A percentile compares a stretch with the other conserved stretches of the same genome.
These are phyloP conservation scores for Ridgeia piscesae DNA, from an alignment of 1,140 invertebrate genomes.

Conservation along the genomic window DNA sequence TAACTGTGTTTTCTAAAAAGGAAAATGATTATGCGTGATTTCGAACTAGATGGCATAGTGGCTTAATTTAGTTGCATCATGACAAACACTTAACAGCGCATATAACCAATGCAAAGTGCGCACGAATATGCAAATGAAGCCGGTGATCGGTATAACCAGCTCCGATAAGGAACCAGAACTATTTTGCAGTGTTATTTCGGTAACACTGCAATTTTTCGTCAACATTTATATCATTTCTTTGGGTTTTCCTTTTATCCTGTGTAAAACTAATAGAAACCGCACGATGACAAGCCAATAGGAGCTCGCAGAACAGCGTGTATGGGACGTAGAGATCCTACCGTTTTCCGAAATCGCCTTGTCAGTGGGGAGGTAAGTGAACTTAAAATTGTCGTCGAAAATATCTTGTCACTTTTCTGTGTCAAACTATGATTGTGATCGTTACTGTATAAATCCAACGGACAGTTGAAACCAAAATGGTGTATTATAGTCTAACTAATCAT, in stretches of 20 bases:
- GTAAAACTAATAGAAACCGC: neutral
- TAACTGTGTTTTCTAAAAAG: neutral
- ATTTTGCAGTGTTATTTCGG: conserved; percentile 16
- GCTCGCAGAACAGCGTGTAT: conserved; percentile 18
- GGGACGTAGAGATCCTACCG: conserved; percentile 9
- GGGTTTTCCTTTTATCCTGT: neutral
- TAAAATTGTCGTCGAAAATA: neutral
- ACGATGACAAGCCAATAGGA: neutral
- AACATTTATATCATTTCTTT: neutral
- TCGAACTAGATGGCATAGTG: neutral
- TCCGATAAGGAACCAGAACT: conserved; percentile 12
- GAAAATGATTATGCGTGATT: neutral
- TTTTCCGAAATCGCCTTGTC: conserved; percentile 20
- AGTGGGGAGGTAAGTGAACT: conserved; percentile 24
- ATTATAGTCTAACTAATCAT: neutral
- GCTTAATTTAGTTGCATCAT: neutral
- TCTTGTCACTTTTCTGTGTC: neutral
- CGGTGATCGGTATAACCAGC: neutral
- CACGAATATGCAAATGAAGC: neutral
- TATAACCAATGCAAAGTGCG: neutral
- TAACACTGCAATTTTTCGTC: conserved; percentile 11
- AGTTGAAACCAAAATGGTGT: neutral
- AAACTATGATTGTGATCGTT: conserved; percentile 3
- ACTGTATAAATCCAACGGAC: neutral
- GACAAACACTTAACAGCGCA: neutral